phyloP scores from a whole-genome alignment of 2,888 invertebrate species.

The Melanostoma scalare region DNA sequence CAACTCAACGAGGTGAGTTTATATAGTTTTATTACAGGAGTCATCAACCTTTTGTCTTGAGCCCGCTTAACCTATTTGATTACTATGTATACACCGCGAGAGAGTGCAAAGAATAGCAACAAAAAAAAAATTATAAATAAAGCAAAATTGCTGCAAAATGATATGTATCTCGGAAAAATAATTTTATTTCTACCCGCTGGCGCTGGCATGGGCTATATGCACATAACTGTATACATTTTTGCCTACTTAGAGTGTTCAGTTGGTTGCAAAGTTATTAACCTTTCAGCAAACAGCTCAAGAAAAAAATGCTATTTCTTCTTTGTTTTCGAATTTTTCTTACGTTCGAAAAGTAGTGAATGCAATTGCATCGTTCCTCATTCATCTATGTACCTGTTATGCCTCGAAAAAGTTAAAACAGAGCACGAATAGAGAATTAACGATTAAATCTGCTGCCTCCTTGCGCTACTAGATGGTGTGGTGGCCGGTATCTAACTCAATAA shows the following conservation, averaged over 20 bases:
- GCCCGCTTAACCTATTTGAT: conserved; percentile 63
- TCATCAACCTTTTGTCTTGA: conserved; percentile 58
- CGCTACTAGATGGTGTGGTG: too few species aligned
- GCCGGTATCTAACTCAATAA: conserved; percentile 5
- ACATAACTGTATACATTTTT: conserved; percentile 14
- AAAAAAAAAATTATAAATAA: conserved; percentile 7
- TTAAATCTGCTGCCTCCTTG: conserved; percentile 20
- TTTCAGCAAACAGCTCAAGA: conserved; percentile 21
- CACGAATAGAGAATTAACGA: conserved; percentile 36
- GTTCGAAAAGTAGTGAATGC: conserved; percentile 15
- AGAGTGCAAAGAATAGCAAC: conserved; percentile 9
- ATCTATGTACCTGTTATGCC: conserved; percentile 57
- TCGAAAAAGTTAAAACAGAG: conserved; percentile 50
- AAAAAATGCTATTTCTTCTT: conserved; percentile 32
- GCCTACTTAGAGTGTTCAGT: conserved; percentile 50
- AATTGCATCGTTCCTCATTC: conserved; percentile 22
- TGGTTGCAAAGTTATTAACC: conserved; percentile 68
- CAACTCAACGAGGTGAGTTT: conserved; percentile 9
- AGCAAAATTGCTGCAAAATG: conserved; percentile 39
- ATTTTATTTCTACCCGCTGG: conserved; percentile 34
- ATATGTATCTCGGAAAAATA: conserved; percentile 53
- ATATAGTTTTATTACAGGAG: conserved; percentile 9
- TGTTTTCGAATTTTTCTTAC: neutral
- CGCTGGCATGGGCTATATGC: conserved; percentile 42
- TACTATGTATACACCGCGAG: neutral